phyloP scores from a whole-genome alignment of 2,888 invertebrate genomes.

The Leptinotarsa rubiginosa region DNA sequence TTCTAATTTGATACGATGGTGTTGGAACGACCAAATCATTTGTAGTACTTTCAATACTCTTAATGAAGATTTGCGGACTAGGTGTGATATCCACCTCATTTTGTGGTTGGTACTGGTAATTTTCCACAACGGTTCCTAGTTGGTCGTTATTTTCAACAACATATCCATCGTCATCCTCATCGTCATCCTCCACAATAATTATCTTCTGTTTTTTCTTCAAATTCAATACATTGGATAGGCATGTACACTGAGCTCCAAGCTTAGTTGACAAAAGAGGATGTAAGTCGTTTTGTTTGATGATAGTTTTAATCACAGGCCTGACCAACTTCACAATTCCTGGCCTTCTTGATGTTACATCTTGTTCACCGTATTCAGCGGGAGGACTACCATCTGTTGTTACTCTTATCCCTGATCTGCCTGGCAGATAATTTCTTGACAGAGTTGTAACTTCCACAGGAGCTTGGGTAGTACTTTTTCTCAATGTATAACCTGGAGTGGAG shows the following conservation, averaged over 20 bases:
- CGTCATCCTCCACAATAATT: constrained; percentile 52
- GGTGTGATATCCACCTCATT: constrained; percentile 55
- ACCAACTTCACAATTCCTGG: constrained; percentile 46
- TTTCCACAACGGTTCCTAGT: constrained; percentile 55
- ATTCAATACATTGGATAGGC: constrained; percentile 71
- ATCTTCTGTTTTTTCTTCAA: constrained; percentile 65
- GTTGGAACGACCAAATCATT: constrained; percentile 35
- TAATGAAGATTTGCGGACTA: constrained; percentile 50
- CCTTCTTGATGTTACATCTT: constrained; percentile 37
- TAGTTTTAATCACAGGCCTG: constrained; percentile 69
- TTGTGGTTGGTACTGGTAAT: constrained; percentile 56
- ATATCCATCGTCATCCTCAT: constrained; percentile 47
- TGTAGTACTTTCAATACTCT: constrained; percentile 48
- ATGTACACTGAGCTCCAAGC: constrained; percentile 80
- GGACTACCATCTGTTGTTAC: constrained; percentile 44
- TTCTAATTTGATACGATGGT: constrained; percentile 45
- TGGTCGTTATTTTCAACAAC: constrained; percentile 50
- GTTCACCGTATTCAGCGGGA: constrained; percentile 19
- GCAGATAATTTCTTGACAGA: constrained; percentile 54
- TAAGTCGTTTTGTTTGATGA: constrained; percentile 78
- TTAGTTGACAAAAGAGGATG: constrained; percentile 79
- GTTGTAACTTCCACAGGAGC: constrained; percentile 47
- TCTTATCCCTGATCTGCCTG: constrained; percentile 40
- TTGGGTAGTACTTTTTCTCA: constrained; percentile 12
- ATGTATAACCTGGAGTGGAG: constrained; percentile 9